phyloP scores from a whole-genome alignment of 2,113 vertebrate species.

The Psophia crepitans region DNA sequence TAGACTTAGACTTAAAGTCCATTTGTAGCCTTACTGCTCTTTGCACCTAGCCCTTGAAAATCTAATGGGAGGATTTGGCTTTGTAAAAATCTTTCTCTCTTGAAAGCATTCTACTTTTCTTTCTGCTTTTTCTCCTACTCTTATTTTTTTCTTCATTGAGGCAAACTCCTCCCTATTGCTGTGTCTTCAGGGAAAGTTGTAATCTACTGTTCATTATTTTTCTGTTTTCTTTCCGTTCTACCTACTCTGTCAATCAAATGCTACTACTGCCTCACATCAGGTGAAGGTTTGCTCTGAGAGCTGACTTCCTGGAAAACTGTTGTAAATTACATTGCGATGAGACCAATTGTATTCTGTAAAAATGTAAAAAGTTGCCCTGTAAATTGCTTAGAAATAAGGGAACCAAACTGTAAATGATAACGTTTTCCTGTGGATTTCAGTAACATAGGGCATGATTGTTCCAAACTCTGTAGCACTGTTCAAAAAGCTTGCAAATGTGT shows the following conservation, averaged over 20 bases:
- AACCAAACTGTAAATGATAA: neutral
- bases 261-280: neutral
- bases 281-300: neutral
- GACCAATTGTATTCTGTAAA: neutral
- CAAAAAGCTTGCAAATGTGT: neutral
- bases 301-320: neutral
- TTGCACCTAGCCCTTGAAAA: neutral
- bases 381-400: neutral
- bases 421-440: neutral
- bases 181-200: neutral
- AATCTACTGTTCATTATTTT: neutral
- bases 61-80: neutral
- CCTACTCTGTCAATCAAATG: neutral
- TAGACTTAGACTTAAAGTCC: neutral
- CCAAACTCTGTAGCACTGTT: neutral
- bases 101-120: neutral
- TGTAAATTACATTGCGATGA: neutral
- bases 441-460: neutral
- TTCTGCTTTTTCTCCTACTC: neutral
- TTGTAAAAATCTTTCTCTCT: neutral
- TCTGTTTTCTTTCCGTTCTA: neutral
- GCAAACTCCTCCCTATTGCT: neutral
- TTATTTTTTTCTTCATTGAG: neutral
- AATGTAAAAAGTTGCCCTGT: neutral
- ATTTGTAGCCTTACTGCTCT: neutral